Conservation (phyloP, 2,113 vertebrate species). For the Mormyrus iriodes region DNA sequence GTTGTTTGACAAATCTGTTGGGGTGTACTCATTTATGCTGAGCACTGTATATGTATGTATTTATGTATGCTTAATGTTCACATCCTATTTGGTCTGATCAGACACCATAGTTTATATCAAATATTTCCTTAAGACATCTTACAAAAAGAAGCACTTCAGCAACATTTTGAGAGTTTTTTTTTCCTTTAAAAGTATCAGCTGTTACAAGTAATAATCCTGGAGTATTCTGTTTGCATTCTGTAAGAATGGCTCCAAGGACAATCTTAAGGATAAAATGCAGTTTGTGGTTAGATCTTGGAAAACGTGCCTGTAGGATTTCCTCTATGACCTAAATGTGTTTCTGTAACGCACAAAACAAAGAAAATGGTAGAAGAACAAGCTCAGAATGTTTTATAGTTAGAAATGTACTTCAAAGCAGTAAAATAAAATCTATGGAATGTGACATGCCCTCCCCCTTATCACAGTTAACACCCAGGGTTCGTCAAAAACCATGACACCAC, state of each 20-base stretch:
- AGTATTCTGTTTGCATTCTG: background rate
- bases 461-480: background rate
- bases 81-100: background rate
- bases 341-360: background rate
- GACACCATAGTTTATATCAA: background rate
- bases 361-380: background rate
- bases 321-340: background rate
- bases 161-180: background rate
- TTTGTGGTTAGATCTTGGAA: background rate
- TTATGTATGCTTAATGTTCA: background rate
- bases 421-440: background rate
- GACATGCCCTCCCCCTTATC: background rate
- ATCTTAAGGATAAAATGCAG: background rate
- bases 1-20: no score
- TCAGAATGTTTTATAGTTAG: background rate
- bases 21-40: no score
- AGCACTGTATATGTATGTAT: background rate
- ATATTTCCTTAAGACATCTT: background rate
- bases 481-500: background rate
- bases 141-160: background rate
- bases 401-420: background rate
- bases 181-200: background rate
- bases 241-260: background rate
- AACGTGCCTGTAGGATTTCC: background rate
- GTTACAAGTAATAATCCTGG: background rate